Conservation (phyloP, 2,113 vertebrate genomes). For the Mus pahari region DNA sequence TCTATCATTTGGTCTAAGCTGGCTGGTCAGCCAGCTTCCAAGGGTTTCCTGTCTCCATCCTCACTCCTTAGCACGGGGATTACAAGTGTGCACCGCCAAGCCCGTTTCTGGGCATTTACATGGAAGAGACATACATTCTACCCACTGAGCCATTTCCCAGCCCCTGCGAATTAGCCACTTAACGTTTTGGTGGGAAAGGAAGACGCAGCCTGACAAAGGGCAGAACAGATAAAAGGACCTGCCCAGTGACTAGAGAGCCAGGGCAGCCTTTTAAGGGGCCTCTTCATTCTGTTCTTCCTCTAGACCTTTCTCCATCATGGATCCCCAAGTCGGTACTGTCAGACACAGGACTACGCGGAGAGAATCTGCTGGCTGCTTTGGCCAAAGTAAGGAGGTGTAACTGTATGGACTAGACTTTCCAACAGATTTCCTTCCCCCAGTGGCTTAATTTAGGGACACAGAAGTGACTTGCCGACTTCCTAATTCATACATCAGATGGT, state of each 20-base stretch:
- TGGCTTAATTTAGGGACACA: slow-evolving; percentile 70
- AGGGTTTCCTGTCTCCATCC: not conserved
- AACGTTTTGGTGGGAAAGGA: not conserved
- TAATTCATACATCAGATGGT: slow-evolving; percentile 64
- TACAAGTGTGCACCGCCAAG: not conserved
- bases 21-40: not conserved
- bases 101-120: not conserved
- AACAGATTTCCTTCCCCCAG: slow-evolving; percentile 41
- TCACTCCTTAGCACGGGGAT: not conserved
- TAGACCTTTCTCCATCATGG: not conserved
- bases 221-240: not conserved
- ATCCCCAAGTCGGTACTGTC: not conserved
- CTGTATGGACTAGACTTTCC: slow-evolving; percentile 53
- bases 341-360: slow-evolving; percentile 52
- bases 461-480: slow-evolving; percentile 70
- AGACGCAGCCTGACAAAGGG: not conserved
- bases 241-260: slow-evolving; percentile 1
- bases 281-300: not conserved
- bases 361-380: slow-evolving; percentile 8
- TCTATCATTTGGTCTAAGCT: not conserved
- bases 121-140: not conserved
- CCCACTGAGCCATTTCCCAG: not conserved
- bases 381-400: not conserved
- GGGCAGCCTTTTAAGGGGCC: slow-evolving; percentile 2
- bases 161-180: not conserved